Conservation (phyloP, 2,113 vertebrate genomes). For the Bagarius yarrelli region DNA sequence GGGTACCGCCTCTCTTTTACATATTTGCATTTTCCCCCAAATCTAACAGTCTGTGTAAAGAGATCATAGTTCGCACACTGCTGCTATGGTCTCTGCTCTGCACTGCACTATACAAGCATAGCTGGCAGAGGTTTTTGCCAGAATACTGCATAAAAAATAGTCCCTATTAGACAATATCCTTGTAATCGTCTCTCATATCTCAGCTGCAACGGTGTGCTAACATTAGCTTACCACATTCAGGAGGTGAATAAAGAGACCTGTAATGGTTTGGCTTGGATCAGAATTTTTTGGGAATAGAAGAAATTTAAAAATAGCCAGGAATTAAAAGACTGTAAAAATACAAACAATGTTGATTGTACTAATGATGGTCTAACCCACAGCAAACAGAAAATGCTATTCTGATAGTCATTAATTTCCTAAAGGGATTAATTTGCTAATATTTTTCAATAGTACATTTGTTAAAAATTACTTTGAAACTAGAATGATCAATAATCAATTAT, state of each 20-base stretch:
- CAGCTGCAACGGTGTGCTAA: constrained; percentile 28
- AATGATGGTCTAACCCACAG: background rate
- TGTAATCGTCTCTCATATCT: constrained; percentile 39
- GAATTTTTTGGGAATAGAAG: background rate
- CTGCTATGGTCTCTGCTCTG: constrained; percentile 32
- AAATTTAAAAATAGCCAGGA: background rate
- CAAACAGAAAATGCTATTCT: background rate
- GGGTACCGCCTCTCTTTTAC: constrained; percentile 44
- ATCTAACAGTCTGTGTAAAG: constrained; percentile 33
- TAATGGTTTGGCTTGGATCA: background rate
- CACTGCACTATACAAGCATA: background rate
- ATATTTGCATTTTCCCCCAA: constrained; percentile 50
- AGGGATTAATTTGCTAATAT: background rate
- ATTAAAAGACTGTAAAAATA: background rate
- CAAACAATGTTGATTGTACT: background rate
- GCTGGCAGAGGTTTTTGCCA: background rate
- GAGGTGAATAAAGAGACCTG: background rate
- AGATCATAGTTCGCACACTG: constrained; percentile 15
- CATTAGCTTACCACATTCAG: background rate
- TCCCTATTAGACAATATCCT: constrained; percentile 39
- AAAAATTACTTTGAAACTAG: background rate
- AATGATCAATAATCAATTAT: constrained; percentile 1
- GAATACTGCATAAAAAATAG: constrained; percentile 51
- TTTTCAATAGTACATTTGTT: background rate
- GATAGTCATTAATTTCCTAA: background rate